A percentile compares a stretch with the other conserved stretches of the same genome.
Conservation (phyloP, 2,113 vertebrate species). For the Nipponia nippon region DNA sequence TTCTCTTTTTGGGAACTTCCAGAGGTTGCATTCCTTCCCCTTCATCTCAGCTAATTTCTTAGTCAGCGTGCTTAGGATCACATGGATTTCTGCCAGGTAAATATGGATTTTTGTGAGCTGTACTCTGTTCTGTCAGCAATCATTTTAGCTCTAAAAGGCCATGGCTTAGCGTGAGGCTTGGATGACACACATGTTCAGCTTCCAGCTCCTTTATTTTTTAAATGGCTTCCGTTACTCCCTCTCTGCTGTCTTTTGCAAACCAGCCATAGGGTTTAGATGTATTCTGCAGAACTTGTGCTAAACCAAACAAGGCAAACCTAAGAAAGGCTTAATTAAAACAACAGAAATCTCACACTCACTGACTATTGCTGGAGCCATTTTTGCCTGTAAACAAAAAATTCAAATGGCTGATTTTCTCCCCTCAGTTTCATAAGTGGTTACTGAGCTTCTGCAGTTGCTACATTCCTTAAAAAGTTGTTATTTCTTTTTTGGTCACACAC, state of each 20-base stretch:
- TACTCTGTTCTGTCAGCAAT: background rate
- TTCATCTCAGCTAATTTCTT: conserved; percentile 11
- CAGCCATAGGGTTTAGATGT: conserved; percentile 8
- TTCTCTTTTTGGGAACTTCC: background rate
- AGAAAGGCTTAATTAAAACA: conserved; percentile 48
- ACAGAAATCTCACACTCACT: conserved; percentile 41
- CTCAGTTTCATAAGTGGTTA: conserved; percentile 55
- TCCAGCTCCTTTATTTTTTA: conserved; percentile 42
- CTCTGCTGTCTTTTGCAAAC: background rate
- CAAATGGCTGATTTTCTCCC: background rate
- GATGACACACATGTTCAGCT: conserved; percentile 3
- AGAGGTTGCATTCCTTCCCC: background rate
- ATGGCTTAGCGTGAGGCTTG: background rate
- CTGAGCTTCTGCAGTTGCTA: conserved; percentile 63
- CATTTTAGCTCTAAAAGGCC: conserved; percentile 44
- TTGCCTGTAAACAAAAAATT: conserved; percentile 51
- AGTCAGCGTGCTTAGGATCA: background rate
- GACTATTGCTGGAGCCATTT: conserved; percentile 31
- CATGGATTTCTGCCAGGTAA: conserved; percentile 42
- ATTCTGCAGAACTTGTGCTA: conserved; percentile 28
- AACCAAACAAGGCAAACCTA: conserved; percentile 63
- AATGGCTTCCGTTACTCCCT: conserved; percentile 22
- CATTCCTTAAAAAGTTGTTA: conserved; percentile 62
- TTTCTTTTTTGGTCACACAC: conserved; percentile 65
- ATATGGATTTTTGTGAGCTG: background rate